Percentiles rank a stretch among this genome's conserved stretches.
Conservation (phyloP, 2,113 vertebrate species). For the Triplophysa dalaica region DNA sequence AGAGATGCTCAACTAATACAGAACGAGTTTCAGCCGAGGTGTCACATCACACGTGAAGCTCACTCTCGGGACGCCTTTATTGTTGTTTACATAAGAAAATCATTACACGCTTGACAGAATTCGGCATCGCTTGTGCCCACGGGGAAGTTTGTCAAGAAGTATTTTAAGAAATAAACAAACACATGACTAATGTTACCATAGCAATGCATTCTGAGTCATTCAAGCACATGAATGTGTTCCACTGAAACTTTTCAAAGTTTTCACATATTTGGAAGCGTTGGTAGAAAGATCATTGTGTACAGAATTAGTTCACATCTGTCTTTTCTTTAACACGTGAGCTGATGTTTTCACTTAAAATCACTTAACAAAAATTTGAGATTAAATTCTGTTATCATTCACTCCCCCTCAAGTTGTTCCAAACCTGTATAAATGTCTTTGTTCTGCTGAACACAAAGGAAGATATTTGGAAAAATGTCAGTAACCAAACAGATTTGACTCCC, state of each 20-base stretch:
- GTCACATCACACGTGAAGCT: slow-evolving; percentile 70
- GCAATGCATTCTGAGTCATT: slow-evolving; percentile 52
- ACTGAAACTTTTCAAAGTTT: neutral
- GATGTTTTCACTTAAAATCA: too few relatives aligned
- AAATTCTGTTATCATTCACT: too few relatives aligned
- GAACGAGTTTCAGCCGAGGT: slow-evolving; percentile 48
- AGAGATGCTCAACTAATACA: slow-evolving; percentile 13
- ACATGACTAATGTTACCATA: slow-evolving; percentile 61
- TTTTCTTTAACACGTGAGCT: too few relatives aligned
- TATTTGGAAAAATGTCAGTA: too few relatives aligned
- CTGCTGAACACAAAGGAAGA: too few relatives aligned
- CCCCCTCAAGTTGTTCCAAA: too few relatives aligned
- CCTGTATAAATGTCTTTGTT: too few relatives aligned
- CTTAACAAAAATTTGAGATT: too few relatives aligned
- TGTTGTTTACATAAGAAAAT: slow-evolving; percentile 73
- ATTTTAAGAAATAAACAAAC: slow-evolving; percentile 65
- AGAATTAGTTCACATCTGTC: too few relatives aligned
- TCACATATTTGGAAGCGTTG: too few relatives aligned
- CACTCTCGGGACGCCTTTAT: slow-evolving; percentile 67
- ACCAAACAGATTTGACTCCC: too few relatives aligned
- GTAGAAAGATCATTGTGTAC: too few relatives aligned
- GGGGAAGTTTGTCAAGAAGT: slow-evolving; percentile 64
- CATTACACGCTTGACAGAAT: slow-evolving; percentile 66
- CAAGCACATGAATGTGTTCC: neutral
- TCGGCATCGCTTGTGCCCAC: slow-evolving; percentile 58